These are phyloP conservation scores for Caenorhabditis uteleia DNA, from an alignment of 2,888 invertebrate genomes.

Conservation along the genomic window DNA sequence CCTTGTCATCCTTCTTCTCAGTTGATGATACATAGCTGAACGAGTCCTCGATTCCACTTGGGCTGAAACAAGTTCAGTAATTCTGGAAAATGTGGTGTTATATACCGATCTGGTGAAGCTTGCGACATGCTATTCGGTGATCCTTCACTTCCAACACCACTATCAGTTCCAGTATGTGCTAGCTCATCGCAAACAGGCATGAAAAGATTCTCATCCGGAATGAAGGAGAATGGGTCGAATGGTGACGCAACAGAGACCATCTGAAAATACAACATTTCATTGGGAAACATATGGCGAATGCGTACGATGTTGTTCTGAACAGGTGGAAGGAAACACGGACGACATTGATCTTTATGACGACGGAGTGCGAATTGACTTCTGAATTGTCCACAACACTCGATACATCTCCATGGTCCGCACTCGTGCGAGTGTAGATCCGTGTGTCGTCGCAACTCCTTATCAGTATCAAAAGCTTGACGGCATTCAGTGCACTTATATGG, in stretches of 20 bases:
- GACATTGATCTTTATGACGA: conserved; percentile 64
- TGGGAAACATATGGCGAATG: neutral
- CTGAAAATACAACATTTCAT: conserved; percentile 29
- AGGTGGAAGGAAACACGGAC: conserved; percentile 56
- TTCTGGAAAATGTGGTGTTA: neutral
- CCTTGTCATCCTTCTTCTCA: conserved; percentile 44
- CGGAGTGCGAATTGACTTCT: conserved; percentile 58
- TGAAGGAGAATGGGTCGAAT: conserved; percentile 53
- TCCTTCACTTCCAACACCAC: conserved; percentile 45
- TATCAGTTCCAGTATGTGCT: conserved; percentile 37
- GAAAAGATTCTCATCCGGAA: conserved; percentile 43
- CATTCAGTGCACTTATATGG: conserved; percentile 45
- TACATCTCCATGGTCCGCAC: conserved; percentile 58
- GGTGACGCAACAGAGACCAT: conserved; percentile 48
- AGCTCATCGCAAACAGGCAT: conserved; percentile 25
- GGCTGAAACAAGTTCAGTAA: conserved; percentile 4
- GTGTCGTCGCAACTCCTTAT: conserved; percentile 57
- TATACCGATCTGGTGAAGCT: conserved; percentile 35
- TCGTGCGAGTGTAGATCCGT: conserved; percentile 49
- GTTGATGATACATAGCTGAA: conserved; percentile 28
- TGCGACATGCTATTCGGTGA: conserved; percentile 43
- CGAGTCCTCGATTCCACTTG: conserved; percentile 23
- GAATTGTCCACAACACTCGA: conserved; percentile 57
- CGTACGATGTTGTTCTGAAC: conserved; percentile 42
- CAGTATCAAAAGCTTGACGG: conserved; percentile 52